Evolutionary conservation across 2,113 vertebrate genomes (phyloP).

Genomic region (Taxidea taxus): DNA sequence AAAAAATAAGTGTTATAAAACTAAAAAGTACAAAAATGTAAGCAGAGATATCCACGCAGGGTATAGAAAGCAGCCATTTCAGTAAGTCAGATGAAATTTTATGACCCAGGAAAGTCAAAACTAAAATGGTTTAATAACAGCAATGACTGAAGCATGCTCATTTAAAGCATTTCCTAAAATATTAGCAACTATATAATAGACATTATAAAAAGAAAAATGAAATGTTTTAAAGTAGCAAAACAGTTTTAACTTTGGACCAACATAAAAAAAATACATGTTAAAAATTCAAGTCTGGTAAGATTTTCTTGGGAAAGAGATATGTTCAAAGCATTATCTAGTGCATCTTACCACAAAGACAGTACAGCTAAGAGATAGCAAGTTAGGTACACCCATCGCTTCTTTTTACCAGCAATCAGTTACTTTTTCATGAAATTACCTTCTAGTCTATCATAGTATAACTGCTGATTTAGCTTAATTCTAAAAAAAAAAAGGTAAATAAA

Average conservation of each 20-base stretch:
- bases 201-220: neutral
- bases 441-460: neutral
- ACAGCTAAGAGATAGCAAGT: neutral
- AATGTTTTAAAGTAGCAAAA: neutral
- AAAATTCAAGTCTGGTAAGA: neutral
- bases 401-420: neutral
- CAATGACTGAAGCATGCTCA: neutral
- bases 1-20: neutral
- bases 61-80: neutral
- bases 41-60: neutral
- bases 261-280: neutral
- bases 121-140: neutral
- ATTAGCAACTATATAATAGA: neutral
- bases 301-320: neutral
- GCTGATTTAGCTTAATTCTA: slow-evolving; percentile 25
- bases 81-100: neutral
- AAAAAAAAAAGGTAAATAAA: neutral
- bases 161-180: neutral
- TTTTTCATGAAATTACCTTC: neutral
- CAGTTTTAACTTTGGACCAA: neutral
- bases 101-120: neutral
- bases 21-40: neutral
- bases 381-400: neutral
- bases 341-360: neutral
- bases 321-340: neutral